Base-by-base conservation (phyloP, 1,140 invertebrate species). In the Panagrolaimus sp. region DNA sequence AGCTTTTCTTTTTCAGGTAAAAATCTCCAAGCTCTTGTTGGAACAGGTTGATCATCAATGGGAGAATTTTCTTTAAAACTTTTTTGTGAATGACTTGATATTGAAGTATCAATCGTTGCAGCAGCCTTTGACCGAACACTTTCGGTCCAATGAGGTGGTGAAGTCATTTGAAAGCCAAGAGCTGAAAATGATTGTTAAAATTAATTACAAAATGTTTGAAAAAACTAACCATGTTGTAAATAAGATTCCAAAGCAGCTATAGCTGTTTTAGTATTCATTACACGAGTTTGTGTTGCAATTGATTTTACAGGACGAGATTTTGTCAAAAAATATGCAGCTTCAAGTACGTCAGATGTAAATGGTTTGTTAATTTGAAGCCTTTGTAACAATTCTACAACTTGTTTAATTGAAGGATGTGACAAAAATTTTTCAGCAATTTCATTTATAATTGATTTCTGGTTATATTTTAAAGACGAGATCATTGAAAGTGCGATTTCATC, bases 91-190 rank as follows among this genome's bases (percentile, higher is more conserved):
- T 20, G 20, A 5, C 9, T 25, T 13, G n/a, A n/a, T n/a, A n/a
- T n/a, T n/a, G 51, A 57, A 20, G 51, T 13, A n/a, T 57, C 51
- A 57, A 27, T 27, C 5, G 51, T 25, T 3, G 51, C n/a, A 16
- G 13, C 20, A 27, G 20, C 51, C 13, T 57, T 20, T 11, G 20
- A 25, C 4, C 27, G 51, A 2, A 27, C 51, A 2, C 13, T 11
- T 57, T 57, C 51, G 20, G 27, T 16, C 13, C 11, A 57, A 57
- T 57, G 51, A 1, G 51, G 51, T 5, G 51, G 51, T 8, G 51
- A 20, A 3, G n/a, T 27, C n/a, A 57, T 57, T 57, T 57, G 51
- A 16, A 57, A 57, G 11, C 51, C 51, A 20, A 57, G 51, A n/a
- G 20, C 9, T n/a, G n/a, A n/a, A n/a, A n/a, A n/a, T n/a, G n/a